These are phyloP conservation scores for Diadromus collaris DNA, from an alignment of 2,888 invertebrate genomes.

Conservation along the genomic window DNA sequence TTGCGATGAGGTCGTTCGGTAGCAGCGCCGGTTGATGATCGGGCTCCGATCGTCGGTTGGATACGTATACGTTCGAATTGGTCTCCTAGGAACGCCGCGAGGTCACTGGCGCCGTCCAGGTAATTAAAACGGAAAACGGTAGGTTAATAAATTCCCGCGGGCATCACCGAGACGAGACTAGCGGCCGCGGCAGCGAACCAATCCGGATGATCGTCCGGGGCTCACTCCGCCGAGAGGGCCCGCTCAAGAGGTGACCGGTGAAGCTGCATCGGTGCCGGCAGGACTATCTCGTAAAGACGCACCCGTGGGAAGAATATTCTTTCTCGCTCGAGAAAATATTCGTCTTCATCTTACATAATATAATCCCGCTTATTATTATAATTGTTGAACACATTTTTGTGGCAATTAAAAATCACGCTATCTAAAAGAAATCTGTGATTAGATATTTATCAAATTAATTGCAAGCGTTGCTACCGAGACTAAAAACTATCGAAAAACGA, in stretches of 20 bases:
- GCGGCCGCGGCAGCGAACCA: constrained; percentile 16
- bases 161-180: constrained; percentile 46
- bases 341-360: background rate
- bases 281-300: constrained; percentile 32
- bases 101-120: constrained; percentile 64
- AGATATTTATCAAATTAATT: too few relatives aligned
- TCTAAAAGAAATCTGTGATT: background rate
- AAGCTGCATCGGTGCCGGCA: constrained; percentile 16
- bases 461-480: too few relatives aligned
- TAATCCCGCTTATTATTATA: constrained; percentile 39
- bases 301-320: constrained; percentile 56
- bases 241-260: constrained; percentile 18
- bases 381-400: background rate
- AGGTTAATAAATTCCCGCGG: constrained; percentile 72
- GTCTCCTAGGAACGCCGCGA: constrained; percentile 64
- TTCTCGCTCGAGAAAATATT: background rate
- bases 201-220: constrained; percentile 21
- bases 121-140: constrained; percentile 73
- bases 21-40: constrained; percentile 55
- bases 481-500: too few relatives aligned
- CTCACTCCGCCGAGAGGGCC: background rate
- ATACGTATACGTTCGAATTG: constrained; percentile 54
- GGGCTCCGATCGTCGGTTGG: constrained; percentile 60
- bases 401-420: background rate
- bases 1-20: constrained; percentile 63